These are phyloP conservation scores for Parasteatoda tepidariorum DNA, from an alignment of 1,140 invertebrate species.

Conservation along the genomic window DNA sequence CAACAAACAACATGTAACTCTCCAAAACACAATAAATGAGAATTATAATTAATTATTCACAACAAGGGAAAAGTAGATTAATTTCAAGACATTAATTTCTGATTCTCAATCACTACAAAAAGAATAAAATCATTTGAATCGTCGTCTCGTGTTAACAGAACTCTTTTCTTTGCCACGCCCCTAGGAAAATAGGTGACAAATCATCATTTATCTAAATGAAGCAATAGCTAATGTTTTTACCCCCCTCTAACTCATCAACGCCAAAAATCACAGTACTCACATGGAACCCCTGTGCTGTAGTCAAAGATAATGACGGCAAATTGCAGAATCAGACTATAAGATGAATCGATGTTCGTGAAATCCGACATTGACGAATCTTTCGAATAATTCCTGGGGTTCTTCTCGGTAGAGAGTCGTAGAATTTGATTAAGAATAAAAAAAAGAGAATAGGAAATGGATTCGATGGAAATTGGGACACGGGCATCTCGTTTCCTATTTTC, in stretches of 20 bases:
- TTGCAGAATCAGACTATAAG: conserved; percentile 33
- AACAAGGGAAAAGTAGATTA: no score
- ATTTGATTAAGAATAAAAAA: conserved; percentile 42
- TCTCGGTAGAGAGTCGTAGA: neutral
- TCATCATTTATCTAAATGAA: conserved; percentile 36
- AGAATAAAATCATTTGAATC: no score
- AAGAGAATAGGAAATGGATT: conserved; percentile 5
- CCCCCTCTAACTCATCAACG: neutral
- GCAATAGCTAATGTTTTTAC: conserved; percentile 34
- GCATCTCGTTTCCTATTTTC: neutral
- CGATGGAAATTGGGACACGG: conserved; percentile 2
- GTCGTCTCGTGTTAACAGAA: neutral
- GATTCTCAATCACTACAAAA: no score
- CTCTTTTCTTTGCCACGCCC: neutral
- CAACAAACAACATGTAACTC: no score
- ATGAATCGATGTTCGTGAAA: neutral
- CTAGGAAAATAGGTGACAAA: conserved; percentile 7
- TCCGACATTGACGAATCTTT: conserved; percentile 31
- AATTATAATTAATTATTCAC: no score
- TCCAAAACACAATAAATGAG: no score
- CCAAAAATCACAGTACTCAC: conserved; percentile 21
- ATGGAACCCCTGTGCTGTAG: neutral
- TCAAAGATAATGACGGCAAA: conserved; percentile 34
- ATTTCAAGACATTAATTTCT: no score
- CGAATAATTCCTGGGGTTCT: conserved; percentile 33